These are phyloP conservation scores for Micoletzkya japonica DNA, from an alignment of 2,888 invertebrate genomes.

Conservation along the genomic window DNA sequence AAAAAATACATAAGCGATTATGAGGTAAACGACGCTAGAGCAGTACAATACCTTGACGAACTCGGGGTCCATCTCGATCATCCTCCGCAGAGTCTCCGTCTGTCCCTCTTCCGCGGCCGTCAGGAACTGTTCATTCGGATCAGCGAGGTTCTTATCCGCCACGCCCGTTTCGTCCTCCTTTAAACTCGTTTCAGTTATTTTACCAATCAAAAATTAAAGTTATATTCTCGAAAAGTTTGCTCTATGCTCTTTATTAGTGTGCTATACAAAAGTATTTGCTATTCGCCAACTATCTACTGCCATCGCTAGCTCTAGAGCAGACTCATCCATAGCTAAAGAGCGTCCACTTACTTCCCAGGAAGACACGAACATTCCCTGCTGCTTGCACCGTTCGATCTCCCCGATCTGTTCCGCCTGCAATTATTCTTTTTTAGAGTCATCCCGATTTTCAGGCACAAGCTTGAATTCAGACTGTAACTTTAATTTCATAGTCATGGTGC, in stretches of 20 bases:
- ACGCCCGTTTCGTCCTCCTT: conserved; percentile 53
- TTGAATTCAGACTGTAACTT: no score
- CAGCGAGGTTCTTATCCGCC: conserved; percentile 37
- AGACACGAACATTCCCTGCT: conserved; percentile 56
- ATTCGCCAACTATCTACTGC: no score
- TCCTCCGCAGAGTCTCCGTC: conserved; percentile 36
- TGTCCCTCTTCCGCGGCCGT: conserved; percentile 40
- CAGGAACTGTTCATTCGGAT: conserved; percentile 31
- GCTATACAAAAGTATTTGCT: no score
- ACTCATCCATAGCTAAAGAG: not conserved
- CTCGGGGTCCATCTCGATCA: conserved; percentile 38
- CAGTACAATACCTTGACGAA: conserved; percentile 41
- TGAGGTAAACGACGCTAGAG: not conserved
- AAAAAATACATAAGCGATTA: not conserved
- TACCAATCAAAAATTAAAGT: not conserved
- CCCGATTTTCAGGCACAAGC: no score
- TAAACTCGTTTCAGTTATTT: not conserved
- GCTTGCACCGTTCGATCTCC: conserved; percentile 22
- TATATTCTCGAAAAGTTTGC: no score
- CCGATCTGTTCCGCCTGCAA: conserved; percentile 15
- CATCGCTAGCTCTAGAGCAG: no score
- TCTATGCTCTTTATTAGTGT: not conserved
- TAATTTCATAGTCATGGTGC: no score
- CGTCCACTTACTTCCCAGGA: conserved; percentile 46
- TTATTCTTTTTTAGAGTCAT: not conserved